phyloP scores from a whole-genome alignment of 2,113 vertebrate species.

The Trematomus loennbergii region DNA sequence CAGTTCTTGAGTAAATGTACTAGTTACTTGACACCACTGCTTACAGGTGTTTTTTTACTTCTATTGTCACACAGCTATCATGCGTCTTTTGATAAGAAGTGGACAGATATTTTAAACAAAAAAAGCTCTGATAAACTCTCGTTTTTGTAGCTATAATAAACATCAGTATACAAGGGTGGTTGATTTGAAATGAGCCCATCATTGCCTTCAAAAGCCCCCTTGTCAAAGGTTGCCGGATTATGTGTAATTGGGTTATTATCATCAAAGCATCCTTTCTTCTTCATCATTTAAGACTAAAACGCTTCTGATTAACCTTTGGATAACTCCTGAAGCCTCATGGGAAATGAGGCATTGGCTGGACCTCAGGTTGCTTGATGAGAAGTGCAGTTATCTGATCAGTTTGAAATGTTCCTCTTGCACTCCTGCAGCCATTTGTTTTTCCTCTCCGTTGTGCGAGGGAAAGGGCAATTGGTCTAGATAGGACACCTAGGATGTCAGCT shows the following conservation, averaged over 20 bases:
- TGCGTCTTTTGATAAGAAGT: background rate
- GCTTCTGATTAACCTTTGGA: conserved; percentile 46
- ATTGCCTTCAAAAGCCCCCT: background rate
- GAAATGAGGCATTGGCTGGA: background rate
- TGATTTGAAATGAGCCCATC: background rate
- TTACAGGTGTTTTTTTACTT: too few relatives aligned
- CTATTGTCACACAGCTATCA: background rate
- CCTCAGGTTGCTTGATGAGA: background rate
- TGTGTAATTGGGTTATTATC: conserved; percentile 13
- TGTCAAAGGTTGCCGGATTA: background rate
- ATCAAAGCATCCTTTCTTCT: conserved; percentile 26
- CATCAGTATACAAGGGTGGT: too few relatives aligned
- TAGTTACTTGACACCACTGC: too few relatives aligned
- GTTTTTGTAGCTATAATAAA: background rate
- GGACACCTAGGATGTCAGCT: conserved; percentile 26
- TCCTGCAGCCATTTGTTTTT: conserved; percentile 16
- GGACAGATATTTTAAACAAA: background rate
- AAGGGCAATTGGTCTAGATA: conserved; percentile 36
- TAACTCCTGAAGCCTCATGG: background rate
- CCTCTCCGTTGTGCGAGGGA: background rate
- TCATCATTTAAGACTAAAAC: conserved; percentile 16
- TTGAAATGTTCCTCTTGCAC: background rate
- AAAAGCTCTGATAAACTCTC: too few relatives aligned
- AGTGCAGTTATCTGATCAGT: background rate
- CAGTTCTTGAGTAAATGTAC: too few relatives aligned